Evolutionary conservation across 2,113 vertebrate species (phyloP).

Genomic region (Lipotes vexillifer): DNA sequence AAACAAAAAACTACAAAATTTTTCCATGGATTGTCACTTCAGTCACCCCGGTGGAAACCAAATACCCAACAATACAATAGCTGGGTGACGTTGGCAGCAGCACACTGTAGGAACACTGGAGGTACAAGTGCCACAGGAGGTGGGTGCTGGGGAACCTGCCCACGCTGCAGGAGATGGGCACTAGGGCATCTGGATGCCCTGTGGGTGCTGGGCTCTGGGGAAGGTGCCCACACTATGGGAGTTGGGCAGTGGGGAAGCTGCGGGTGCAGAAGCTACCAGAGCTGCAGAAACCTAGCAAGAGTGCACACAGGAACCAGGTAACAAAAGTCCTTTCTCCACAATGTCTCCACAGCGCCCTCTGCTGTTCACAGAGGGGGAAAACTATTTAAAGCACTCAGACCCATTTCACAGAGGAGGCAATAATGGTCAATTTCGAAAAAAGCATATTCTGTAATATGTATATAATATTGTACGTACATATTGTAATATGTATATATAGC

Average conservation of each 20-base stretch:
- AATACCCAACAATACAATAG: neutral
- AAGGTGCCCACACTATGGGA: neutral
- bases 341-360: neutral
- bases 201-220: neutral
- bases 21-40: neutral
- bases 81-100: neutral
- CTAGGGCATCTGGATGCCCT: neutral
- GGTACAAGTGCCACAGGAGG: neutral
- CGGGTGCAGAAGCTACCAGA: neutral
- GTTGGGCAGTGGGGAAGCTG: neutral
- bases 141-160: neutral
- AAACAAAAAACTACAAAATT: too few species aligned
- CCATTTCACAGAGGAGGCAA: neutral
- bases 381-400: neutral
- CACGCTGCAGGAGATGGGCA: neutral
- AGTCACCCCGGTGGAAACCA: neutral
- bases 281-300: neutral
- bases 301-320: neutral
- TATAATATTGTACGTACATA: neutral
- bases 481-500: neutral
- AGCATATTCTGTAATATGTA: neutral
- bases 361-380: neutral
- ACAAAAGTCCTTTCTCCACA: neutral
- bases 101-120: neutral
- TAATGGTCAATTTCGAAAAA: neutral